Evolutionary conservation across 2,113 vertebrate genomes (phyloP).

Genomic region (Oreochromis aureus): DNA sequence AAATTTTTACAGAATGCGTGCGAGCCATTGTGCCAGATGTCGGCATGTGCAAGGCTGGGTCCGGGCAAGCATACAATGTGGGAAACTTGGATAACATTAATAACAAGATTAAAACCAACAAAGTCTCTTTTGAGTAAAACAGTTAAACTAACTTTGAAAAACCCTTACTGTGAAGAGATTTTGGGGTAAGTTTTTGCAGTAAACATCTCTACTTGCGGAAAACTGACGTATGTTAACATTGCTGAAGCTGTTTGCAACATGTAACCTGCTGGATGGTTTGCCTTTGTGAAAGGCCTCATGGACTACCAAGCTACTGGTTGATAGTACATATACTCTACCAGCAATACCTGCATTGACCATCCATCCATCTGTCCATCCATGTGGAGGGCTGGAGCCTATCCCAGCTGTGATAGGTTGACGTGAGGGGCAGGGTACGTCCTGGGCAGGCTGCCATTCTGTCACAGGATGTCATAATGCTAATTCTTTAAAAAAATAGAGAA

Average conservation of each 20-base stretch:
- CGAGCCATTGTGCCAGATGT: background rate
- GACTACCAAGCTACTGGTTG: background rate
- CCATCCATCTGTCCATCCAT: background rate
- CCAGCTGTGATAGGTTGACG: background rate
- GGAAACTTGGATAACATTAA: background rate
- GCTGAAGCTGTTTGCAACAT: background rate
- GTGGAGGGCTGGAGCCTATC: background rate
- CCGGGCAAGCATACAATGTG: background rate
- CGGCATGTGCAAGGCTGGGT: background rate
- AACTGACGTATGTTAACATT: background rate
- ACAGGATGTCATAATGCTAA: background rate
- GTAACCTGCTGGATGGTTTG: background rate
- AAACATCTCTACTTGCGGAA: background rate
- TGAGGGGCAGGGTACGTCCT: background rate
- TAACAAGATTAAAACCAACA: background rate
- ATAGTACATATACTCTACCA: background rate
- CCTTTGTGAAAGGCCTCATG: background rate
- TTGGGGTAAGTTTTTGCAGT: background rate
- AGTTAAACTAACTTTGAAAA: background rate
- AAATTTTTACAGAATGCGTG: background rate
- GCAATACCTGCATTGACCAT: background rate
- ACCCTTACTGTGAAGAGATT: background rate
- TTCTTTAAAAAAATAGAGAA: background rate
- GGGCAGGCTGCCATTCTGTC: background rate
- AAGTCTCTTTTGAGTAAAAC: background rate